Conservation (phyloP, 2,888 invertebrate genomes). For the Coecobrya sp. region DNA sequence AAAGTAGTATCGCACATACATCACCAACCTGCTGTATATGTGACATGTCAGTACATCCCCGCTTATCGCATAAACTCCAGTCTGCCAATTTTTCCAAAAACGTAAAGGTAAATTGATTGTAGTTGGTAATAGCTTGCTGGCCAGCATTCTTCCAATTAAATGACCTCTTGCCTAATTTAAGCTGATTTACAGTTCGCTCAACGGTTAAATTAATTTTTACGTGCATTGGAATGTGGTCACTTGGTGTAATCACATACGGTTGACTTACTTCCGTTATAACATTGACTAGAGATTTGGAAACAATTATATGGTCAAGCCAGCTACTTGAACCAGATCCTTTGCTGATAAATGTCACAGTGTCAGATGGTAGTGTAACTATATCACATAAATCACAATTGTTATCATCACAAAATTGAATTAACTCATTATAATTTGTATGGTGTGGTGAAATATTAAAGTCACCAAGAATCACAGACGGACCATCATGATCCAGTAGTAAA, state of each 20-base stretch:
- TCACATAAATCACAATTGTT: not conserved
- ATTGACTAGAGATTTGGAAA: not conserved
- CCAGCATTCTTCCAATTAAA: too few species aligned
- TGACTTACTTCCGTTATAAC: not conserved
- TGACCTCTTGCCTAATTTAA: too few species aligned
- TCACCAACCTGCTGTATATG: too few species aligned
- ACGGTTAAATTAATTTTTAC: too few species aligned
- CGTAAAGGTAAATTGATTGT: too few species aligned
- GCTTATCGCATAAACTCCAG: too few species aligned
- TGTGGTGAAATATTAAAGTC: slow-evolving; percentile 45
- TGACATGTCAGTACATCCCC: too few species aligned
- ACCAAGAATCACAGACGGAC: slow-evolving; percentile 19
- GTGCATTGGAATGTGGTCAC: slow-evolving; percentile 59
- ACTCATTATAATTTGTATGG: slow-evolving; percentile 22
- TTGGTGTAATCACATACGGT: slow-evolving; percentile 29
- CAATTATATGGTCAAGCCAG: slow-evolving; percentile 48
- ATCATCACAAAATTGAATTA: not conserved
- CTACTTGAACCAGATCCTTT: not conserved
- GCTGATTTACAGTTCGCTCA: too few species aligned
- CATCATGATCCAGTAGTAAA: slow-evolving; percentile 5
- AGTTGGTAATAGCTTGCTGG: too few species aligned
- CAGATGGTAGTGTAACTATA: not conserved
- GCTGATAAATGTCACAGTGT: slow-evolving; percentile 23
- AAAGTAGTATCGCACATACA: too few species aligned
- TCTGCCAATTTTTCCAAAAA: too few species aligned